phyloP scores from a whole-genome alignment of 1,140 invertebrate species.

The Planococcus citri region DNA sequence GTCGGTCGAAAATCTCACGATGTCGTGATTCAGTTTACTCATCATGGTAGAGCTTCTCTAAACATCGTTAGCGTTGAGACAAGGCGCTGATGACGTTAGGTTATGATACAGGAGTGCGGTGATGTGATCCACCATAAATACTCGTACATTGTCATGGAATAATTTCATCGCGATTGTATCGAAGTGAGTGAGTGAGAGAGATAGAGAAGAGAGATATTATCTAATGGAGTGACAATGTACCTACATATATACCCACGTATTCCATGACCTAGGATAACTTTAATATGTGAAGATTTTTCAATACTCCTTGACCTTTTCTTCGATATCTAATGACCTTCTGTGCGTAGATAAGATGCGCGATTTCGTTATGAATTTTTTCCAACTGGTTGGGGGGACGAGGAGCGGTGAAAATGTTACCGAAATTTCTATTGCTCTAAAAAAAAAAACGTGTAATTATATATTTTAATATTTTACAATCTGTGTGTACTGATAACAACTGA shows the following conservation, averaged over 20 bases:
- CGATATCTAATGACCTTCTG: no score
- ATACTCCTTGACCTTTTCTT: background rate
- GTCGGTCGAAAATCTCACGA: conserved; percentile 5
- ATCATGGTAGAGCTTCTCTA: no score
- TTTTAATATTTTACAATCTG: conserved; percentile 8
- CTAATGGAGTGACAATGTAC: background rate
- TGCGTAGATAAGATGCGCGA: no score
- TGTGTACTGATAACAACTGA: background rate
- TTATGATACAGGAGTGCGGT: background rate
- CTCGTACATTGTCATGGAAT: background rate
- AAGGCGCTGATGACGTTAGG: background rate
- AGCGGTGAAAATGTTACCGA: background rate
- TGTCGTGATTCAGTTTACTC: conserved; percentile 6
- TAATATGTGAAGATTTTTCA: background rate
- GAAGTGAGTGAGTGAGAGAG: no score
- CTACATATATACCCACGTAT: no score
- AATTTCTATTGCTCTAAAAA: background rate
- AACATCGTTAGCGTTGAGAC: background rate
- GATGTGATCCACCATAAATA: no score
- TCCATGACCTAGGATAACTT: background rate
- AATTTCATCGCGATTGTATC: background rate
- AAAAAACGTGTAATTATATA: background rate
- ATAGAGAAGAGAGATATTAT: no score
- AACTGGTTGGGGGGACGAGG: no score
- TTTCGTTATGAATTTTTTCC: no score